These are phyloP conservation scores for Trissolcus japonicus DNA, from an alignment of 2,888 invertebrate genomes.

Conservation along the genomic window DNA sequence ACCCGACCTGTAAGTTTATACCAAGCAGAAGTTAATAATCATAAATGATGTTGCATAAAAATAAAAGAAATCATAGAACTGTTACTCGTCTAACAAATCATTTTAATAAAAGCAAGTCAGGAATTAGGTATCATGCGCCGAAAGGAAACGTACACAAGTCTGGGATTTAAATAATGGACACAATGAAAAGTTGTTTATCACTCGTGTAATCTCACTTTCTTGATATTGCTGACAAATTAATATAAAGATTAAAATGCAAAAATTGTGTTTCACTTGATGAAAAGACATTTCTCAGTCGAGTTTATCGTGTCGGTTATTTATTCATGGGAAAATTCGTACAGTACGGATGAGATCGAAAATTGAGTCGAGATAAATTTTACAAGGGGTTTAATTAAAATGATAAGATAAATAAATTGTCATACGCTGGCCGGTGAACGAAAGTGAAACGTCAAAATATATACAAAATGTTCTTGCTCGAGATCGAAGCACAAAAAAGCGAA, in stretches of 20 bases:
- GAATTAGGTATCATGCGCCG: constrained; percentile 19
- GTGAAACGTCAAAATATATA: too few species aligned
- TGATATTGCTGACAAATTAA: constrained; percentile 49
- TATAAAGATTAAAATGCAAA: constrained; percentile 47
- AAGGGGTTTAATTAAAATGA: neutral
- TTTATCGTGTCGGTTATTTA: constrained; percentile 20
- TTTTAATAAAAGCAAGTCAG: constrained; percentile 49
- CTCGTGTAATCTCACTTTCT: constrained; percentile 46
- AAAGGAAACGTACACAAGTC: constrained; percentile 27
- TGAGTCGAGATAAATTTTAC: neutral
- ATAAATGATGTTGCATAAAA: constrained; percentile 34
- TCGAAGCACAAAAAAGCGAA: too few species aligned
- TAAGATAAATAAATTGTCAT: constrained; percentile 3
- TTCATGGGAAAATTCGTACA: constrained; percentile 34
- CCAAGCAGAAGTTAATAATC: neutral
- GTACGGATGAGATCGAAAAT: neutral
- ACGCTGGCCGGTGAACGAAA: neutral
- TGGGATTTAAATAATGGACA: constrained; percentile 36
- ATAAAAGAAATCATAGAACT: constrained; percentile 30
- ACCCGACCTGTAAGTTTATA: too few species aligned
- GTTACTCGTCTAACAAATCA: constrained; percentile 36
- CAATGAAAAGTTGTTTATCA: constrained; percentile 53
- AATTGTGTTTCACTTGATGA: constrained; percentile 33
- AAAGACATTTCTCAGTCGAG: constrained; percentile 37
- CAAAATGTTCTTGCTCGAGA: too few species aligned